Conservation (phyloP, 2,113 vertebrate species). For the Tetrao urogallus region DNA sequence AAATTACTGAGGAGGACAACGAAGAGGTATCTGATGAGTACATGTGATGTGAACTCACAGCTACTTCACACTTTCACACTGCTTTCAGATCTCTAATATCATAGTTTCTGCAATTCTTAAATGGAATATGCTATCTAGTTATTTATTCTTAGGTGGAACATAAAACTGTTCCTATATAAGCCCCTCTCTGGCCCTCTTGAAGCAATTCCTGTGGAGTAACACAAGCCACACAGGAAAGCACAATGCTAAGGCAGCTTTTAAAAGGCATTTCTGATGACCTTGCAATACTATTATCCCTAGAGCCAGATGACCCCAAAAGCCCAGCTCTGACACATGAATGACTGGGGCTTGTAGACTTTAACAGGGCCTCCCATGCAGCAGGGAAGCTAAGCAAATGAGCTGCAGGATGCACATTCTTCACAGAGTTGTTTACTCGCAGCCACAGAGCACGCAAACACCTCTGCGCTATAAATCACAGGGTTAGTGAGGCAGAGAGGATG, state of each 20-base stretch:
- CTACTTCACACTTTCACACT: not conserved
- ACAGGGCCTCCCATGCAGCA: not conserved
- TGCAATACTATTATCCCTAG: not conserved
- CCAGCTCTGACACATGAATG: not conserved
- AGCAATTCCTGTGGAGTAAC: not conserved
- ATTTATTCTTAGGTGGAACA: not conserved
- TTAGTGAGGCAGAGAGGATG: not conserved
- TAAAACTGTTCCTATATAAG: not conserved
- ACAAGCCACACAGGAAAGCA: not conserved
- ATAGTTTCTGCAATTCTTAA: not conserved
- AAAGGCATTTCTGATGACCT: not conserved
- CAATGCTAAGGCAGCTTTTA: not conserved
- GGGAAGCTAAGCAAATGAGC: not conserved
- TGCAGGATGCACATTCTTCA: not conserved
- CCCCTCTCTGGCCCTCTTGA: rapidly evolving
- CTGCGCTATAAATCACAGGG: not conserved
- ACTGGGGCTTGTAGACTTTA: not conserved
- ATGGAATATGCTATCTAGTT: not conserved
- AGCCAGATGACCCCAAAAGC: not conserved
- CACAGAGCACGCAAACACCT: not conserved
- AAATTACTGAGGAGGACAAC: not conserved
- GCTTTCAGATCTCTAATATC: not conserved
- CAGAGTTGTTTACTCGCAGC: not conserved
- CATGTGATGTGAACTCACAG: not conserved
- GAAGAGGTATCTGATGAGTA: not conserved